Percentiles rank a stretch among this genome's conserved stretches.
Evolutionary conservation across 2,888 invertebrate species (phyloP).

Genomic region (Drosophila peninsularis): DNA sequence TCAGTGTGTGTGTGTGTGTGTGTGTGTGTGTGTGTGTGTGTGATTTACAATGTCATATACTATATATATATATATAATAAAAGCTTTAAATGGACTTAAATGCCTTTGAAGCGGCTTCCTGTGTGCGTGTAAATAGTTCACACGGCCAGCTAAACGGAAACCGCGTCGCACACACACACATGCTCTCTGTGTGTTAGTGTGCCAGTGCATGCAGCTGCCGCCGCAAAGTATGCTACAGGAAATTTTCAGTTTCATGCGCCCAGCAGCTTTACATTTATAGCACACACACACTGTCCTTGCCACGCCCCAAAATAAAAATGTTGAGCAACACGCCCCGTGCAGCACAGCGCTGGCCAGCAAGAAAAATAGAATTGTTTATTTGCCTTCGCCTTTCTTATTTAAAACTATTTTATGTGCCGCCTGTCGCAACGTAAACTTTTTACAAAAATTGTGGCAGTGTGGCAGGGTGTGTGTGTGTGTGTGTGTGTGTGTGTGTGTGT

Average conservation of each 20-base stretch:
- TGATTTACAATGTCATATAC: neutral
- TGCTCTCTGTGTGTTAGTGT: constrained; percentile 63
- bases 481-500: constrained; percentile 3
- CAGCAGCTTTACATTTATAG: constrained; percentile 71
- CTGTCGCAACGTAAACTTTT: constrained; percentile 70
- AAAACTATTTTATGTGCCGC: constrained; percentile 77
- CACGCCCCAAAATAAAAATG: constrained; percentile 27
- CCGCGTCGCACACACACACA: constrained; percentile 37
- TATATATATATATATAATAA: constrained; percentile 19
- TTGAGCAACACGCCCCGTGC: constrained; percentile 12
- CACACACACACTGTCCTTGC: constrained; percentile 43
- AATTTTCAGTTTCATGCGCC: constrained; percentile 77
- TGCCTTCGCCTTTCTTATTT: constrained; percentile 75
- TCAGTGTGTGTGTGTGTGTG: constrained; percentile 17
- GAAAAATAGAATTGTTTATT: constrained; percentile 79
- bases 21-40: constrained; percentile 22
- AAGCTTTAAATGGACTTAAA: constrained; percentile 47
- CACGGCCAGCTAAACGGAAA: constrained; percentile 72
- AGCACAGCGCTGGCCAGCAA: constrained; percentile 41
- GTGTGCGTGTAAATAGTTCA: constrained; percentile 65
- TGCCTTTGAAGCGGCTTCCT: constrained; percentile 46
- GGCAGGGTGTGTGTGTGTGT: constrained; percentile 1
- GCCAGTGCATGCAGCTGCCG: constrained; percentile 58
- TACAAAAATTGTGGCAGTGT: constrained; percentile 47
- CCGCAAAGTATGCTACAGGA: constrained; percentile 70